phyloP scores from a whole-genome alignment of 2,113 vertebrate species.

The Dryoscopus gambensis region DNA sequence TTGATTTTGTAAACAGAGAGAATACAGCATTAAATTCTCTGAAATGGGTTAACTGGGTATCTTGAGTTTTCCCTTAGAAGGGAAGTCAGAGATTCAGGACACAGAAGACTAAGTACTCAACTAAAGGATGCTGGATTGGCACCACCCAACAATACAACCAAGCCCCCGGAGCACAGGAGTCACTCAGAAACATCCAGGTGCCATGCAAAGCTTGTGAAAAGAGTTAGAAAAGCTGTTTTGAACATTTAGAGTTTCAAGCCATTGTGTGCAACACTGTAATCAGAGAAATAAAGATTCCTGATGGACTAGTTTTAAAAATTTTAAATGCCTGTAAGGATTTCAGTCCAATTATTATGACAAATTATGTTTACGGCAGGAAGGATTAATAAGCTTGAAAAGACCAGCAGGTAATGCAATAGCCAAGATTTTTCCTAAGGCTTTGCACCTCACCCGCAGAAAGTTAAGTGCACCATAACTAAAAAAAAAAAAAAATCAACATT shows the following conservation, averaged over 20 bases:
- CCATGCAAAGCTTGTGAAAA: not conserved
- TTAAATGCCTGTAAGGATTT: not conserved
- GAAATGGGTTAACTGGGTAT: not conserved
- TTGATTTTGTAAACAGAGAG: not conserved
- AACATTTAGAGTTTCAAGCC: not conserved
- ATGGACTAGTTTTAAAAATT: not conserved
- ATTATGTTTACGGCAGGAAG: not conserved
- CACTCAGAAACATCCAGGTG: not conserved
- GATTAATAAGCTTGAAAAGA: not conserved
- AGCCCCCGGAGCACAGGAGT: not conserved
- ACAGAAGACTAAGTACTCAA: not conserved
- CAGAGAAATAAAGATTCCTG: not conserved
- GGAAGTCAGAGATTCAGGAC: not conserved
- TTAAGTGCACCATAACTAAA: not conserved
- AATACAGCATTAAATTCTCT: not conserved
- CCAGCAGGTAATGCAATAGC: not conserved
- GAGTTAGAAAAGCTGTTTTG: not conserved
- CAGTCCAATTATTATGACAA: not conserved
- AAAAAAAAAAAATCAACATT: not conserved
- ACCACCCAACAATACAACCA: not conserved
- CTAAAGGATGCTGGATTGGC: not conserved
- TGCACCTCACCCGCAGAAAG: not conserved
- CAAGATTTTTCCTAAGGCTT: not conserved
- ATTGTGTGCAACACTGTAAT: not conserved
- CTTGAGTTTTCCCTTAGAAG: not conserved